Conservation (phyloP, 2,113 vertebrate species). For the Chaenocephalus aceratus region DNA sequence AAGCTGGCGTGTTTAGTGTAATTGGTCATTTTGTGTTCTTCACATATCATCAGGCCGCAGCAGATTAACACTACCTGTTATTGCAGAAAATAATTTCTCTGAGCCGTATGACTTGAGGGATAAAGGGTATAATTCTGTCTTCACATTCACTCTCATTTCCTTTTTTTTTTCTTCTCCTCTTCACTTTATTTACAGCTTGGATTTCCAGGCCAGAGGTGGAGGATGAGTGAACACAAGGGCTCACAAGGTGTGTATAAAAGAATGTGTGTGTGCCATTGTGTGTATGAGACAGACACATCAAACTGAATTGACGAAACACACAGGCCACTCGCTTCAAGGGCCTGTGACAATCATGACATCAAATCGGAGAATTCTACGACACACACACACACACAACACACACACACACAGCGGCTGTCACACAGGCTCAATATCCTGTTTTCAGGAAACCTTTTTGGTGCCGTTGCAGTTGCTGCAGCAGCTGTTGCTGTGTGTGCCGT, state of each 20-base stretch:
- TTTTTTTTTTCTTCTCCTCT: conserved; percentile 3
- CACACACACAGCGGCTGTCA: conserved; percentile 41
- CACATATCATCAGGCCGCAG: conserved; percentile 60
- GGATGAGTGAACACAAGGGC: conserved; percentile 52
- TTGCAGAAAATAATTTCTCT: conserved; percentile 64
- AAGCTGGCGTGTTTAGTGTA: conserved; percentile 77
- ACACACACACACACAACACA: conserved; percentile 31
- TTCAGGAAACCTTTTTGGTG: conserved; percentile 54
- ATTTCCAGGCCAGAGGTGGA: conserved; percentile 56
- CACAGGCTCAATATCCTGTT: conserved; percentile 41
- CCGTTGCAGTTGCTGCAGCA: conserved; percentile 59
- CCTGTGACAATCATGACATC: conserved; percentile 70
- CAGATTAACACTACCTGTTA: conserved; percentile 68
- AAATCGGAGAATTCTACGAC: conserved; percentile 48
- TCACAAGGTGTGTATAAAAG: conserved; percentile 51
- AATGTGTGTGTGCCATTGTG: conserved; percentile 13
- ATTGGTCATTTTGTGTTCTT: conserved; percentile 79
- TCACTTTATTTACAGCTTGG: conserved; percentile 40
- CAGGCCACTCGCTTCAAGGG: conserved; percentile 64
- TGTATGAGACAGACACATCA: conserved; percentile 56
- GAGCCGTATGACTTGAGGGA: conserved; percentile 39
- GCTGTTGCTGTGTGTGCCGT: conserved; percentile 66
- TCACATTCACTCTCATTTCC: conserved; percentile 19
- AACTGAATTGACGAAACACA: conserved; percentile 72
- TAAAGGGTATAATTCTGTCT: conserved; percentile 31